Conservation (phyloP, 2,888 invertebrate genomes). For the Xanthia togata region DNA sequence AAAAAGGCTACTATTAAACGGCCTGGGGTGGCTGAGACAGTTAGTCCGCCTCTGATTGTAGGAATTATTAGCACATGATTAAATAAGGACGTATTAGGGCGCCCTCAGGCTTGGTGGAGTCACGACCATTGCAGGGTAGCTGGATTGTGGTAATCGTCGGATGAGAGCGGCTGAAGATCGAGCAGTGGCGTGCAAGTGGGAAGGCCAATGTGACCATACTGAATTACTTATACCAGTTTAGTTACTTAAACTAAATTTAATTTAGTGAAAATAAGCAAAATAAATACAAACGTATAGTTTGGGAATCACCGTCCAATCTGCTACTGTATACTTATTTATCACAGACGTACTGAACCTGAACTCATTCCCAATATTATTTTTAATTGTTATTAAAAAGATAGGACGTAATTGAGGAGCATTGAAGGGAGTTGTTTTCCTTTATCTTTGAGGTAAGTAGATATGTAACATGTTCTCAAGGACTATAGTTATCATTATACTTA, state of each 20-base stretch:
- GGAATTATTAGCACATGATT: too few relatives aligned
- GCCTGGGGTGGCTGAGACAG: too few relatives aligned
- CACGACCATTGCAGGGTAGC: not conserved
- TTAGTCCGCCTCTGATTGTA: too few relatives aligned
- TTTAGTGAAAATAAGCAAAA: not conserved
- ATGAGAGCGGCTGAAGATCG: not conserved
- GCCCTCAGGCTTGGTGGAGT: not conserved
- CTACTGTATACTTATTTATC: not conserved
- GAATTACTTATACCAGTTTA: not conserved
- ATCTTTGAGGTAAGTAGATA: slow-evolving; percentile 31
- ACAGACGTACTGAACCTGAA: not conserved
- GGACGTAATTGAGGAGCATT: slow-evolving; percentile 9
- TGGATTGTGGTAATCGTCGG: not conserved
- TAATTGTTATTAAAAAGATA: slow-evolving; percentile 27
- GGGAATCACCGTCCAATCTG: not conserved
- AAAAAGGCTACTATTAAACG: too few relatives aligned
- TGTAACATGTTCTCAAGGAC: slow-evolving; percentile 41
- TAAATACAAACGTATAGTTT: not conserved
- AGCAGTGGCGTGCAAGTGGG: not conserved
- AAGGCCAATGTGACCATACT: not conserved
- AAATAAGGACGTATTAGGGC: too few relatives aligned
- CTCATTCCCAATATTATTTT: slow-evolving; percentile 14
- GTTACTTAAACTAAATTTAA: too few relatives aligned
- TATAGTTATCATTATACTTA: slow-evolving; percentile 36
- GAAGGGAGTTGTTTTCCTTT: slow-evolving; percentile 23